Evolutionary conservation across 2,113 vertebrate species (phyloP), one percentile per base, ranked within the genome.

Genomic region (Pygoscelis adeliae): DNA sequence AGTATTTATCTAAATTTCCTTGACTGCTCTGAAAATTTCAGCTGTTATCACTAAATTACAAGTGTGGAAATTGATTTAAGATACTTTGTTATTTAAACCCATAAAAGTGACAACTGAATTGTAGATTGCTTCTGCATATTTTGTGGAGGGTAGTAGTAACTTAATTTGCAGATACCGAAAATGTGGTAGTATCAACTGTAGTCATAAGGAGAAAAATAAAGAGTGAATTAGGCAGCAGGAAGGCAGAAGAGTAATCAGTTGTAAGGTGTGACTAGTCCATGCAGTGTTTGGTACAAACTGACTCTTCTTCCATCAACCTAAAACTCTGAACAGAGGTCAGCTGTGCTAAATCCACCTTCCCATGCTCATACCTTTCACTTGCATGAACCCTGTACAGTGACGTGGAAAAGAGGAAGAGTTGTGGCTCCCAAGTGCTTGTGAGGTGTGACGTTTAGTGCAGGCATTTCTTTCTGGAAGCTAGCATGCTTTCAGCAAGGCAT

Each of bases 301-400:
- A 25, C 16, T 46, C 29, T 25, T 47, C 32, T 50, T 63, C 26
- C 7, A 2, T 4, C n/a, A 80, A 3, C 38, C 16, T 53, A n/a
- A 56, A 49, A 42, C 61, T 74, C n/a, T 93, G 90, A 94, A 49
- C 95, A 93, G 94, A 89, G 95, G 84, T 96, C 52, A 62, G 29
- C 91, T 91, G 1, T 77, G 49, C 44, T 66, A 7, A 63, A 79
- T 85, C 49, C 87, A 30, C 52, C 36, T 93, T 79, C 70, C 79
- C 67, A 1, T 65, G 46, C 25, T 67, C 38, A 16, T 44, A 40
- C 32, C 21, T 56, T 27, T 15, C 27, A 8, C 29, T 44, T 36
- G 70, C 89, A 74, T 76, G 89, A 69, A 0, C 30, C 9, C 15
- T 40, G 9, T 47, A 30, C 10, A 11, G 32, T 58, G 55, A 8